Evolutionary conservation across 2,888 invertebrate species (phyloP).

Genomic region (Rhyacophila evoluta): DNA sequence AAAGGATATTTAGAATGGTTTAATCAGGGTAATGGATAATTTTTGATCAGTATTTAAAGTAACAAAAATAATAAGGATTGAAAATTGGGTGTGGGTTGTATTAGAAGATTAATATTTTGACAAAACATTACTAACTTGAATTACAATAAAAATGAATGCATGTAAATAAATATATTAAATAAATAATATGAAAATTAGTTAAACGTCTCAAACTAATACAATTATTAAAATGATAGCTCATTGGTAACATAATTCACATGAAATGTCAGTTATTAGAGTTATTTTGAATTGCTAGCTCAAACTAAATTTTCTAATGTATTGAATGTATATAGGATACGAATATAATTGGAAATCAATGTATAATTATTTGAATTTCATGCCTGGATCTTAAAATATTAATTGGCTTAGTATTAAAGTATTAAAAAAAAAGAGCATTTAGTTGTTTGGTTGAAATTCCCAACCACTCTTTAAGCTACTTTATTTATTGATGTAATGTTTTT

Average conservation of each 20-base stretch:
- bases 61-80: not conserved
- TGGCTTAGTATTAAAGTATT: not conserved
- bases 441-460: not conserved
- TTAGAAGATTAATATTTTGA: not conserved
- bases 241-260: too few species aligned
- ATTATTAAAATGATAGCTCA: not conserved
- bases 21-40: constrained; percentile 2
- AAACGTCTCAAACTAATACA: not conserved
- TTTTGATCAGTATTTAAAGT: not conserved
- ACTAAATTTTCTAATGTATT: too few species aligned
- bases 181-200: not conserved
- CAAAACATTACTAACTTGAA: not conserved
- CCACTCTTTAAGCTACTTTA: not conserved
- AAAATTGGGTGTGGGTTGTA: not conserved
- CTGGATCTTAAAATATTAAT: constrained; percentile 8
- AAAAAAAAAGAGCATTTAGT: not conserved
- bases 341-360: not conserved
- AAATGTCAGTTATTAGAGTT: too few species aligned
- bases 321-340: not conserved
- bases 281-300: too few species aligned
- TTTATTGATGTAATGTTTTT: not conserved
- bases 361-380: constrained; percentile 11
- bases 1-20: not conserved
- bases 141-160: not conserved
- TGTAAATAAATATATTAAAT: not conserved